phyloP scores from a whole-genome alignment of 2,113 vertebrate genomes.

The Turdus rufiventris region DNA sequence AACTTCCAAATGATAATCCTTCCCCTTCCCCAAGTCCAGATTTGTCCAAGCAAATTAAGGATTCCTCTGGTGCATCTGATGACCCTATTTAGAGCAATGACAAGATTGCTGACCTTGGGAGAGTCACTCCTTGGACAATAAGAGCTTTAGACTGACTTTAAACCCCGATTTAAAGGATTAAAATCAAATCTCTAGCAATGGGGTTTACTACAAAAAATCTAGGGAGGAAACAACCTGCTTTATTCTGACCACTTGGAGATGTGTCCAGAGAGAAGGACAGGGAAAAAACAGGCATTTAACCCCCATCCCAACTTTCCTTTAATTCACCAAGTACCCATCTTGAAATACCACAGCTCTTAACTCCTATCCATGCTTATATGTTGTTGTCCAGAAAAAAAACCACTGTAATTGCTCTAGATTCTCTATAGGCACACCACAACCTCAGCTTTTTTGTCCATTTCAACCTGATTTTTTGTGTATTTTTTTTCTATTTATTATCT shows the following conservation, averaged over 20 bases:
- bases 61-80: neutral
- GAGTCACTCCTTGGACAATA: neutral
- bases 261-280: neutral
- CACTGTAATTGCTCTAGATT: neutral
- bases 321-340: neutral
- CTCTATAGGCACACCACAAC: neutral
- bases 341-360: neutral
- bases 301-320: neutral
- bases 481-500: neutral
- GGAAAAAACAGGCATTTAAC: neutral
- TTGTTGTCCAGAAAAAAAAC: neutral
- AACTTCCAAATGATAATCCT: neutral
- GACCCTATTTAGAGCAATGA: neutral
- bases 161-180: neutral
- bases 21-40: neutral
- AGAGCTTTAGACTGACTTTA: neutral
- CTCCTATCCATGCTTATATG: neutral
- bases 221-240: neutral
- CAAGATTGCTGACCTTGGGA: neutral
- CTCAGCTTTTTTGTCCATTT: neutral
- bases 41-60: neutral
- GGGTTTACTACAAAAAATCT: neutral
- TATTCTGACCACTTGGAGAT: neutral
- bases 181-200: neutral
- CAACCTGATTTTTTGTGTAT: neutral